Evolutionary conservation across 2,797 vertebrate genomes (phyloP).

Genomic region (Dromococcyx pavoninus): DNA sequence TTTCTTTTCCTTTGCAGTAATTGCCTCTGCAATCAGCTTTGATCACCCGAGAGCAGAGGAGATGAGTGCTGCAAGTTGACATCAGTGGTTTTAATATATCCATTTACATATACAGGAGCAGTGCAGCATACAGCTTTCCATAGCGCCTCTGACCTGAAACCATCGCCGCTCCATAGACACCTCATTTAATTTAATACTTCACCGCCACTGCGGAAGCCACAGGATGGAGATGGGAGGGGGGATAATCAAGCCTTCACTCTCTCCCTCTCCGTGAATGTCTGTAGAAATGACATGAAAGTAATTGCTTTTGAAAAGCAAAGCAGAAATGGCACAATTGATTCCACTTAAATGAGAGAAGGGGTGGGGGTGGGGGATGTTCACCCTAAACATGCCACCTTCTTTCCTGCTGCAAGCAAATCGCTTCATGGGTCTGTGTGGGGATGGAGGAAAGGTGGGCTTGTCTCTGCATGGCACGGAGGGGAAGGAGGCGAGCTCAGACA

Average conservation of each 20-base stretch:
- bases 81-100: conserved; percentile 80
- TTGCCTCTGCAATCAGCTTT: conserved; percentile 85
- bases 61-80: conserved; percentile 79
- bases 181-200: conserved; percentile 96
- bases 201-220: conserved; percentile 78
- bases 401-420: conserved; percentile 6
- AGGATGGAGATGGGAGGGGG: conserved; percentile 73
- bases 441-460: neutral
- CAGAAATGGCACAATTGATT: conserved; percentile 88
- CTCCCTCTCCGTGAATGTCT: conserved; percentile 84
- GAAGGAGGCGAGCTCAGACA: neutral
- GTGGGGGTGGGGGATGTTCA: conserved; percentile 57
- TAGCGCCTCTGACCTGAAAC: conserved; percentile 79
- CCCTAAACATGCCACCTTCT: conserved; percentile 57
- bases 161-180: conserved; percentile 88
- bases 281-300: conserved; percentile 90
- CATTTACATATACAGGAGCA: conserved; percentile 77
- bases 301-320: conserved; percentile 92
- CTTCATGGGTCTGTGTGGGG: neutral
- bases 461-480: neutral
- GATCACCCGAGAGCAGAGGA: conserved; percentile 82
- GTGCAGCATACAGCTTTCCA: conserved; percentile 69
- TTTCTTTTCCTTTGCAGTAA: conserved; percentile 80
- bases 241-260: conserved; percentile 84
- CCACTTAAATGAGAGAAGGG: conserved; percentile 82